Conservation (phyloP, 1,140 invertebrate genomes). For the Nixonia krombeini region DNA sequence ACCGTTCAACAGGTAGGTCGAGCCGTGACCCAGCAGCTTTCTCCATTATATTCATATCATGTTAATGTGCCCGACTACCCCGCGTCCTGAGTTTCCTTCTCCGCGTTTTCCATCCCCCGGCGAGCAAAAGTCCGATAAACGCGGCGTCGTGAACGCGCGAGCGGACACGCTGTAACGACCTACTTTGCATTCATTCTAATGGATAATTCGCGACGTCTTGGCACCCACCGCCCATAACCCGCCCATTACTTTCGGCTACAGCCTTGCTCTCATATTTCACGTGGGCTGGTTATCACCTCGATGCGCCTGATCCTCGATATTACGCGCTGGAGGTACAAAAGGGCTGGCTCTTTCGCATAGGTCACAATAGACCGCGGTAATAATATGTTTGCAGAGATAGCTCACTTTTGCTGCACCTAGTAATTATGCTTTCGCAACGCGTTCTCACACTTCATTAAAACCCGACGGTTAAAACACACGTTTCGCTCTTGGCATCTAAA, state of each 20-base stretch:
- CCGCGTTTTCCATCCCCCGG: slow-evolving; percentile 15
- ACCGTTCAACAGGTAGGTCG: slow-evolving; percentile 68
- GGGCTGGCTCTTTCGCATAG: not conserved
- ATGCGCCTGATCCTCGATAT: not conserved
- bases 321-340: not conserved
- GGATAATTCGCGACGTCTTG: slow-evolving; percentile 38
- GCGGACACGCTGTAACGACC: slow-evolving; percentile 7
- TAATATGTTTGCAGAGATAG: slow-evolving; percentile 16
- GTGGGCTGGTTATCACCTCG: slow-evolving; percentile 9
- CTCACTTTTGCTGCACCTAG: slow-evolving; percentile 1
- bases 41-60: slow-evolving; percentile 73
- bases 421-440: not conserved
- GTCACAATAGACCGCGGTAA: slow-evolving; percentile 16
- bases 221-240: not conserved
- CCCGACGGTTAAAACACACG: not conserved
- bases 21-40: slow-evolving; percentile 52
- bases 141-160: slow-evolving; percentile 13
- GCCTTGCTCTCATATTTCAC: not conserved
- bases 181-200: slow-evolving; percentile 63
- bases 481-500: too few species aligned
- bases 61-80: slow-evolving; percentile 64
- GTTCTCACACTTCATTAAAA: not conserved
- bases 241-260: not conserved
- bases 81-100: slow-evolving; percentile 51
- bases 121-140: slow-evolving; percentile 12